phyloP scores from a whole-genome alignment of 2,888 invertebrate species.

The Eupithecia tripunctaria region DNA sequence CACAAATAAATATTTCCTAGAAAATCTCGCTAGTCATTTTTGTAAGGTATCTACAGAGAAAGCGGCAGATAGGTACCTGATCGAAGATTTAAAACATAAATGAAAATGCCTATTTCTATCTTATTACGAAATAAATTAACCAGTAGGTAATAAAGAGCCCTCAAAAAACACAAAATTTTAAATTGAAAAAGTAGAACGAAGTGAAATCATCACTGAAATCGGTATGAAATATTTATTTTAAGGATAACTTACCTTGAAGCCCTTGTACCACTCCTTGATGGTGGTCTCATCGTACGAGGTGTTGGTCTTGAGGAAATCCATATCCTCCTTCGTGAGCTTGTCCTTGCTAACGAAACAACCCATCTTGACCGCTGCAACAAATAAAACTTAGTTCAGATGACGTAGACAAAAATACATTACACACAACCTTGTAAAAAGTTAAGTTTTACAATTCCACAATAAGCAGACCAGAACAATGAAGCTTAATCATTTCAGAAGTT shows the following conservation, averaged over 20 bases:
- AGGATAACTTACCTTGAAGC: conserved; percentile 97
- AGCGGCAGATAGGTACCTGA: too few relatives aligned
- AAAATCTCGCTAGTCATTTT: too few relatives aligned
- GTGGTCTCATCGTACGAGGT: conserved; percentile 99
- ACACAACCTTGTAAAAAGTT: background rate
- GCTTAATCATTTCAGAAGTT: conserved; percentile 1
- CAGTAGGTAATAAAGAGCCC: too few relatives aligned
- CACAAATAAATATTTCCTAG: too few relatives aligned
- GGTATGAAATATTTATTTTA: too few relatives aligned
- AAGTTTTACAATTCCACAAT: background rate
- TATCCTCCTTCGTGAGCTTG: conserved; percentile 98
- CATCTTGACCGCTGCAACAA: conserved; percentile 86
- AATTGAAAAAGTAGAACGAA: too few relatives aligned
- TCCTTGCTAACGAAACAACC: conserved; percentile 98
- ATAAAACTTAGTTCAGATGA: background rate
- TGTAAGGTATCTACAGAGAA: too few relatives aligned
- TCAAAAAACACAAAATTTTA: too few relatives aligned
- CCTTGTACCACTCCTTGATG: conserved; percentile 99
- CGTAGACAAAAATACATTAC: background rate
- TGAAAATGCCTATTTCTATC: too few relatives aligned
- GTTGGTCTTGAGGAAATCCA: conserved; percentile 99
- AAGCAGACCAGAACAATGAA: background rate
- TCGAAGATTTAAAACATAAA: too few relatives aligned
- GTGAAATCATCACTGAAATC: too few relatives aligned
- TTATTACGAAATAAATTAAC: too few relatives aligned